A percentile compares a stretch with the other conserved stretches of the same genome.
Conservation (phyloP, 2,113 vertebrate species). For the Pseudopipra pipra region DNA sequence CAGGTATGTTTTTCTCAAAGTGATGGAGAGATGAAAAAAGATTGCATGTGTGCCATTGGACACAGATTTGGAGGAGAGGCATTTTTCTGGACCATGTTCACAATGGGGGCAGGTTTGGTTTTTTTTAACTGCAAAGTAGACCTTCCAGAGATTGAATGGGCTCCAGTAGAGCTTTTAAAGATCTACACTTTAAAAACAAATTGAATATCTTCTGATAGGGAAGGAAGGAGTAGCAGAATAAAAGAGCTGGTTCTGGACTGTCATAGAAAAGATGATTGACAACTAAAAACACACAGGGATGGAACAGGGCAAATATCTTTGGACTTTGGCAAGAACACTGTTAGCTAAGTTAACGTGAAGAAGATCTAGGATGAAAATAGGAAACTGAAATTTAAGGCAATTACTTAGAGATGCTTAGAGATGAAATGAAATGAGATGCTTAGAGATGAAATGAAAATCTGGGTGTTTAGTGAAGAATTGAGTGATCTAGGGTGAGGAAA, state of each 20-base stretch:
- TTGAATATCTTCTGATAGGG: not conserved
- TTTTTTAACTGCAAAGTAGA: not conserved
- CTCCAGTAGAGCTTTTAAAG: not conserved
- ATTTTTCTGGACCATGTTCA: not conserved
- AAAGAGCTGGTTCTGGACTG: not conserved
- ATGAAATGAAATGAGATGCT: not conserved
- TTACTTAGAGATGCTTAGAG: not conserved
- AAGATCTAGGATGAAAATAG: not conserved
- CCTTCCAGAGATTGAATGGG: not conserved
- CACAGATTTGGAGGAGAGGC: not conserved
- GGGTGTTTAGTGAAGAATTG: not conserved
- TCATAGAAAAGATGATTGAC: not conserved
- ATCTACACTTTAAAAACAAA: not conserved
- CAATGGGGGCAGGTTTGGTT: no score
- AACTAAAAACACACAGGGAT: not conserved
- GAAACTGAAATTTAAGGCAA: not conserved
- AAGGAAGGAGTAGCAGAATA: not conserved
- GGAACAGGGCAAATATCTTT: not conserved
- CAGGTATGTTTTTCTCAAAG: not conserved
- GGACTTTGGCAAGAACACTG: not conserved
- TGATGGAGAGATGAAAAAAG: not conserved
- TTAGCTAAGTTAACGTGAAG: not conserved
- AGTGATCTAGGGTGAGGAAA: not conserved
- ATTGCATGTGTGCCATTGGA: not conserved
- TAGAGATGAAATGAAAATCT: not conserved